Evolutionary conservation across 2,113 vertebrate genomes (phyloP), one percentile per base, ranked within the genome.

Genomic region (Ciconia maguari): DNA sequence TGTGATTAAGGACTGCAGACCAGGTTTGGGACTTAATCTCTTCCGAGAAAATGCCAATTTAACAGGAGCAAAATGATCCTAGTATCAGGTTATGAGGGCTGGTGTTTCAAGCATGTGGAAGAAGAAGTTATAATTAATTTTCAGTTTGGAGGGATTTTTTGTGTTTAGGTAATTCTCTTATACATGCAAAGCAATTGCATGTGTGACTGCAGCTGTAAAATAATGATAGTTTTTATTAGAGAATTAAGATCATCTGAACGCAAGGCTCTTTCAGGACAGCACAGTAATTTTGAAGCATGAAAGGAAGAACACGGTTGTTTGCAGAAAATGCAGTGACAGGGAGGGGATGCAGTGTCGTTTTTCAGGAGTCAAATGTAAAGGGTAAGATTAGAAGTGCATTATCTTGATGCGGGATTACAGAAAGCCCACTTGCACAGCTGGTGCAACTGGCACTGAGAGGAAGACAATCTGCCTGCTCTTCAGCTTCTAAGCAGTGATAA

Each of bases 301-400:
- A 95, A 83, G 62, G 41, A 92, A 95, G 83, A 92, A 72, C 4
- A 1, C 5, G 1, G 11, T 16, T 77, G 10, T 83, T 88, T 76
- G 46, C 41, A 81, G 75, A 94, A 97, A 94, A 89, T 54, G 57
- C 68, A 83, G 18, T 51, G 38, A 82, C 66, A 65, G 75, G 22
- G 51, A 94, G 42, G 12, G 34, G 27, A 64, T 66, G n/a, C 13
- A 34, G 68, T 11, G 14, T 71, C 75, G 38, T 95, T 96, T 97
- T 94, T 84, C 91, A 95, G 89, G 49, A 91, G 82, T 25, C 65
- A n/a, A 69, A 91, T 90, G 89, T 87, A 60, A 82, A 92, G 52
- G 54, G 38, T 66, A 94, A 92, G 74, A 95, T 95, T 95, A 94
- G 89, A 84, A 94, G 61, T 78, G 55, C 78, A 87, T 83, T 95